phyloP scores from a whole-genome alignment of 1,140 invertebrate species.

The Drosophila mojavensis region DNA sequence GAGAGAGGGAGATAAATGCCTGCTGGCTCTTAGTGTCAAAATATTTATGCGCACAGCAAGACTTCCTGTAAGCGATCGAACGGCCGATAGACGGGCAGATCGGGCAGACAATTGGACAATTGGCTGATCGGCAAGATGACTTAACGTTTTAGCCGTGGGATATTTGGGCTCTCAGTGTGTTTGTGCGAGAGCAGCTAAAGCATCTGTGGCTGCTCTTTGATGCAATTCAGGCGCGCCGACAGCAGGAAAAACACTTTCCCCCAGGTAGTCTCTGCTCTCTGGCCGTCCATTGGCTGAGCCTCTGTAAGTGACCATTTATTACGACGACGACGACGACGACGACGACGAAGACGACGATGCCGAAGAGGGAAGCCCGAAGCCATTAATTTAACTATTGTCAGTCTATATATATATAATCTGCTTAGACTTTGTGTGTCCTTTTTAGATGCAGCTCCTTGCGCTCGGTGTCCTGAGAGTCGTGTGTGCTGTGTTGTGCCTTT shows the following conservation, averaged over 20 bases:
- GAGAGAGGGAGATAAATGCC: not conserved
- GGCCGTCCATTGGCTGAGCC: slow-evolving; percentile 61
- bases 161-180: slow-evolving; percentile 20
- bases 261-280: slow-evolving; percentile 26
- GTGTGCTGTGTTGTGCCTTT: slow-evolving; percentile 45
- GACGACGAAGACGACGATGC: no score
- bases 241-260: slow-evolving; percentile 67
- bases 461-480: slow-evolving; percentile 22
- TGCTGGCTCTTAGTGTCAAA: slow-evolving; percentile 71
- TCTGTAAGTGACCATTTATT: slow-evolving; percentile 59
- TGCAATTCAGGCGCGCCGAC: slow-evolving; percentile 73
- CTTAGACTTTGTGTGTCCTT: slow-evolving; percentile 52
- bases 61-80: slow-evolving; percentile 58
- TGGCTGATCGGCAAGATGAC: slow-evolving; percentile 59
- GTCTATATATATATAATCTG: slow-evolving; percentile 70
- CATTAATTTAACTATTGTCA: slow-evolving; percentile 78
- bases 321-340: slow-evolving; percentile 2
- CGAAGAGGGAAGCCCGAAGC: slow-evolving; percentile 35
- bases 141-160: slow-evolving; percentile 69
- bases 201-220: slow-evolving; percentile 51
- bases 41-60: slow-evolving; percentile 78
- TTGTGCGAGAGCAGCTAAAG: slow-evolving; percentile 8
- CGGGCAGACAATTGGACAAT: slow-evolving; percentile 9
- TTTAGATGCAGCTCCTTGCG: slow-evolving; percentile 17
- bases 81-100: slow-evolving; percentile 5